Evolutionary conservation across 2,113 vertebrate genomes (phyloP), one percentile per base, ranked within the genome.

Genomic region (Prolemur simus): DNA sequence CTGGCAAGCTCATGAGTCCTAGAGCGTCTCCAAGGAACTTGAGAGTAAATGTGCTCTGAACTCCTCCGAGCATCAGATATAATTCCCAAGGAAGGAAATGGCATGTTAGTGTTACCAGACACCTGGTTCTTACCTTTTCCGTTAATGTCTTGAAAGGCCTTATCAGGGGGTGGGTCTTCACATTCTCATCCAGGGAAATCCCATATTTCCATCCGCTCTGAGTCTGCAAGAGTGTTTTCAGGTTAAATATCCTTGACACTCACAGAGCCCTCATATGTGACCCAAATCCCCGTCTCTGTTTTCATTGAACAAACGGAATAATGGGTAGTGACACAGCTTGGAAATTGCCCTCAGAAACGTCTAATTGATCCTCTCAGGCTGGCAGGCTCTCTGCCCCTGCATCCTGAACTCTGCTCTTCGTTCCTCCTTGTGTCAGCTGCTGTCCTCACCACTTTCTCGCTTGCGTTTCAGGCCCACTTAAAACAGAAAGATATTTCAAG

Each of bases 191-290:
- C 76, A 99, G 97, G 74, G 98, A 98, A 96, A 99, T 99, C 56
- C 99, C 99, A 0, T 99, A 99, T 97, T 99, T 99, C 99, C 99
- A 99, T 52, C 99, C 99, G 88, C 98, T 98, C 96, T 99, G 98
- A 96, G 99, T 99, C 99, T 99, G 98, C 88, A 82, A 84, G 95
- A 96, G 97, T n/a, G 12, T 88, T 86, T 39, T 92, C 47, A 95
- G 76, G 93, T 98, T 68, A 95, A 71, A 96, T 78, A 86, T 37
- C 25, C 5, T 77, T 68, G 69, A 17, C 45, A 85, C 32, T 64
- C 80, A 56, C 85, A 68, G 12, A 87, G 14, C 37, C 81, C 76
- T 2, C 2, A 39, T 85, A 13, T 25, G 15, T 78, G 91, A 97
- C 89, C 97, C 76, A 87, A 25, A 85, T 68, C 45, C 73, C 49